Evolutionary conservation across 2,888 invertebrate species (phyloP).

Genomic region (Drosophila buzzatii): DNA sequence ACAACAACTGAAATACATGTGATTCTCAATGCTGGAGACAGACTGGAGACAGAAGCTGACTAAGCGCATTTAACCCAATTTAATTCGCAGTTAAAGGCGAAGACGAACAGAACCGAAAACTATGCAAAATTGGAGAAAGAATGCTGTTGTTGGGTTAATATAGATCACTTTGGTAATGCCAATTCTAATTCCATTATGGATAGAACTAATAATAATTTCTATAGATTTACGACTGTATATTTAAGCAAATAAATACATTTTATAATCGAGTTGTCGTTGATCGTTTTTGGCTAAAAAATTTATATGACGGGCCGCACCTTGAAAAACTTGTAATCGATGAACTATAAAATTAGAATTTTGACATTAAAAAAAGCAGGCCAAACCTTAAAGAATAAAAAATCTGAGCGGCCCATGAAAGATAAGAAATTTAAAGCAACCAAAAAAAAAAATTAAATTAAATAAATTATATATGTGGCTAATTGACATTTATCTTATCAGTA

Average conservation of each 20-base stretch:
- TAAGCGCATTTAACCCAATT: conserved; percentile 38
- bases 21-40: conserved; percentile 49
- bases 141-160: neutral
- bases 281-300: neutral
- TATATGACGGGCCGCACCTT: neutral
- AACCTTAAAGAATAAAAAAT: neutral
- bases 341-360: conserved; percentile 18
- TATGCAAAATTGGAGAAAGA: neutral
- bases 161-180: neutral
- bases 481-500: conserved; percentile 47
- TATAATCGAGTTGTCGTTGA: neutral
- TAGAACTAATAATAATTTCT: neutral
- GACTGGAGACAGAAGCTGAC: conserved; percentile 38
- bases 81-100: neutral
- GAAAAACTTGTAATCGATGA: neutral
- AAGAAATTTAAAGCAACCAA: conserved; percentile 27
- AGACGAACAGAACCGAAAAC: no score
- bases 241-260: neutral
- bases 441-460: neutral
- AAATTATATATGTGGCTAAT: conserved; percentile 24
- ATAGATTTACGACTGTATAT: neutral
- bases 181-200: neutral
- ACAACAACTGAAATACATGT: conserved; percentile 5
- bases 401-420: conserved; percentile 4
- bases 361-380: conserved; percentile 2